Base-by-base conservation (phyloP, 1,140 invertebrate species). In the Plectrocnemia conspersa region DNA sequence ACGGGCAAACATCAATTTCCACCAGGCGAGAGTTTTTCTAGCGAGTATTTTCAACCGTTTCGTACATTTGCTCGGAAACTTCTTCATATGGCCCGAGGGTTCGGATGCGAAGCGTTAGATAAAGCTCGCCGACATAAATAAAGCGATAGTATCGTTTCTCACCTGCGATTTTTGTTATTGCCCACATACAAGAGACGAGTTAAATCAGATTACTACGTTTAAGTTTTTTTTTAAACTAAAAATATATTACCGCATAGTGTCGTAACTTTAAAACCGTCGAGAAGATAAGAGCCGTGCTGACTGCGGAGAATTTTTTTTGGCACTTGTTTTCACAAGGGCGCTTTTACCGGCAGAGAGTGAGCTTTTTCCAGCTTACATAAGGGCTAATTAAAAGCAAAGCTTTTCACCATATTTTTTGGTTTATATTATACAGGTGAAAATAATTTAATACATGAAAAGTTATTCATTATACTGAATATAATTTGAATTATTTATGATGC, bases 211-310 rank as follows among this genome's bases (percentile, higher is more conserved):
- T 47, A 47, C 27, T 29, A 7, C n/a, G 27, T 29, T 7, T n/a
- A 29, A 29, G 7, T 7, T 29, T 29, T 29, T 29, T 29, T 29
- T 29, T n/a, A 29, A 7, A 29, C n/a, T 29, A 7, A 29, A 29
- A 38, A 38, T 23, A 16, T 18, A 5, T 10, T 11, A 47, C 11
- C 13, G 6, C 10, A 23, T 32, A 27, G 33, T 32, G 15, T 15
- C 41, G 41, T 10, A 3, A 32, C 25, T 32, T 44, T n/a, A 23
- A 15, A 2, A 10, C n/a, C 41, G 13, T 22, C 41, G 21, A 44
- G 10, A 2, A 47, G 44, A 47, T 47, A 47, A 47, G 44, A 32
- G 44, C 19, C 15, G 23, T 47, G 44, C 44, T 47, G 44, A 47
- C 44, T 16, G 40, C 16, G 23, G 44, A 27, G 33, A 44, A 25